A percentile compares a stretch with the other conserved stretches of the same genome.
phyloP scores from a whole-genome alignment of 2,797 vertebrate genomes.

The Rhynchotus rufescens region DNA sequence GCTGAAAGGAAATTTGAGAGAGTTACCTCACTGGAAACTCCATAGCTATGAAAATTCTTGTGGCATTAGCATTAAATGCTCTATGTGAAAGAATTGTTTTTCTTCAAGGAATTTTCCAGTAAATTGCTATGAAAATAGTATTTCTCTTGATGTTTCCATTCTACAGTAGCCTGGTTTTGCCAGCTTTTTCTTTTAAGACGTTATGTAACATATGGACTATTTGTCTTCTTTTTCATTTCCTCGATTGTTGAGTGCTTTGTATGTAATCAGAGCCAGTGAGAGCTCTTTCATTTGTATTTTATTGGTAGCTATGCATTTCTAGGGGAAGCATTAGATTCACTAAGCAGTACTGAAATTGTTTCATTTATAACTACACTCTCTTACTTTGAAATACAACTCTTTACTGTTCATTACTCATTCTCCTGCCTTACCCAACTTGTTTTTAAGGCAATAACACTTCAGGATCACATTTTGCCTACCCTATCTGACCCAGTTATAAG shows the following conservation, averaged over 20 bases:
- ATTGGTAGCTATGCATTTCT: not conserved
- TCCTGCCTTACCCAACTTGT: not conserved
- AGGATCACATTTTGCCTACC: not conserved
- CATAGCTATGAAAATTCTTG: slow-evolving; percentile 40
- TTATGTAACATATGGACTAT: slow-evolving; percentile 40
- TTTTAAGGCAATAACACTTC: not conserved
- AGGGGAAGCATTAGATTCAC: not conserved
- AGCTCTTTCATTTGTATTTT: not conserved
- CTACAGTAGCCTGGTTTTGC: not conserved
- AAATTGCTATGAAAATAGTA: slow-evolving; percentile 24
- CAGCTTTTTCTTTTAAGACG: not conserved
- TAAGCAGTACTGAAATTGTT: not conserved
- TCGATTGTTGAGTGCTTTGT: not conserved
- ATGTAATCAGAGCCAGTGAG: not conserved
- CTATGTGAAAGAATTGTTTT: slow-evolving; percentile 34
- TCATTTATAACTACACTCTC: not conserved
- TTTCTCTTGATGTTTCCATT: slow-evolving; percentile 42
- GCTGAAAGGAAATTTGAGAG: slow-evolving; percentile 27
- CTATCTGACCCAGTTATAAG: not conserved
- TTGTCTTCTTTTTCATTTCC: not conserved
- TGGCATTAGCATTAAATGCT: not conserved
- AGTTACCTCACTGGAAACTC: slow-evolving; percentile 55
- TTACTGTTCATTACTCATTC: not conserved
- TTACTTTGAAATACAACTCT: not conserved
- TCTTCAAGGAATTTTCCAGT: slow-evolving; percentile 42